phyloP scores from a whole-genome alignment of 64 coral and sea anemone species.

The Astreopora myriophthalma region DNA sequence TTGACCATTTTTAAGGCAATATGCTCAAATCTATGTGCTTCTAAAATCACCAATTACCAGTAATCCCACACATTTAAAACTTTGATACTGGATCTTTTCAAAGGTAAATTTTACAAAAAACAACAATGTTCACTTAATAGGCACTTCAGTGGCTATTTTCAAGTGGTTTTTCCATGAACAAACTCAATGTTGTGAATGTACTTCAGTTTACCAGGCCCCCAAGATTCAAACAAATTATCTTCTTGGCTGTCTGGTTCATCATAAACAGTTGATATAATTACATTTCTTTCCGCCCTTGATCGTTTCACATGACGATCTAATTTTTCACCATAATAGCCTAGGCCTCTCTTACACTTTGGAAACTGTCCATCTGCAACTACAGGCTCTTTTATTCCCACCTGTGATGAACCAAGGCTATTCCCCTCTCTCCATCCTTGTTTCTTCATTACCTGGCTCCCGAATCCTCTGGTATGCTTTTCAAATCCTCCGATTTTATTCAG shows the following conservation, averaged over 20 bases:
- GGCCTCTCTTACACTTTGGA: constrained; percentile 84
- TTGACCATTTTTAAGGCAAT: too few relatives aligned
- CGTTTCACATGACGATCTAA: constrained; percentile 79
- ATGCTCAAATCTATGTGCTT: too few relatives aligned
- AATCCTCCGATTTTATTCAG: constrained; percentile 85
- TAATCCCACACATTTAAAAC: too few relatives aligned
- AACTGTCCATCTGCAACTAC: constrained; percentile 85
- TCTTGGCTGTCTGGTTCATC: constrained; percentile 79
- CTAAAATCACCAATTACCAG: too few relatives aligned
- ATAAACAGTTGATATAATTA: constrained; percentile 93
- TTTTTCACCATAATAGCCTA: constrained; percentile 98
- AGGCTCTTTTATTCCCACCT: constrained; percentile 80
- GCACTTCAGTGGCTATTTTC: not conserved
- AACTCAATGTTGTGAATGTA: constrained; percentile 84
- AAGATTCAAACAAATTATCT: constrained; percentile 58
- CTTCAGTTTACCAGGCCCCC: constrained; percentile 78
- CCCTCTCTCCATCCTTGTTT: constrained; percentile 88
- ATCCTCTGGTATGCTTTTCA: constrained; percentile 91
- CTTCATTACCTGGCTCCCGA: constrained; percentile 88
- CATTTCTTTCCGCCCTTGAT: constrained; percentile 79
- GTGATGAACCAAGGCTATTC: constrained; percentile 70
- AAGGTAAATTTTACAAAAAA: too few relatives aligned
- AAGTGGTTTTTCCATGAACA: constrained; percentile 41
- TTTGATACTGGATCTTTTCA: too few relatives aligned
- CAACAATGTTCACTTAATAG: not conserved